Evolutionary conservation across 1,140 invertebrate genomes (phyloP).

Genomic region (Pseudomyrmex cubaensis): DNA sequence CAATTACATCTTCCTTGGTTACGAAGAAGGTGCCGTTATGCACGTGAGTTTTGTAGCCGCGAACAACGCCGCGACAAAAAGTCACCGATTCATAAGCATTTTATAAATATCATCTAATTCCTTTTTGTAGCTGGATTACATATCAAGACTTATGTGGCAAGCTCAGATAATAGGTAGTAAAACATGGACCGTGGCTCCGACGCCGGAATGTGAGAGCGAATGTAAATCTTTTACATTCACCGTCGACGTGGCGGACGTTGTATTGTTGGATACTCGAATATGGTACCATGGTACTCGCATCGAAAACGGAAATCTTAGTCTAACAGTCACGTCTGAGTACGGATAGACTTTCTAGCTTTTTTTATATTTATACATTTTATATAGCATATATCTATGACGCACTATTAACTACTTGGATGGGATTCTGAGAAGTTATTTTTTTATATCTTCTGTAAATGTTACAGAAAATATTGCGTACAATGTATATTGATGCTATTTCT

Average conservation of each 20-base stretch:
- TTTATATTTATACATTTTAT: conserved; percentile 29
- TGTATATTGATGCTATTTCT: conserved; percentile 9
- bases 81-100: not conserved
- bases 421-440: conserved; percentile 31
- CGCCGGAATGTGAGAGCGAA: conserved; percentile 94
- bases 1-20: conserved; percentile 97
- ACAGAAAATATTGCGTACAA: not conserved
- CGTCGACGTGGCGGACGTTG: conserved; percentile 94
- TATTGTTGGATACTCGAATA: conserved; percentile 94
- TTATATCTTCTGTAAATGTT: conserved; percentile 29
- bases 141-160: conserved; percentile 96
- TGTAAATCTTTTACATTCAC: conserved; percentile 91
- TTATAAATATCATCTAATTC: not conserved
- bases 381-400: conserved; percentile 8
- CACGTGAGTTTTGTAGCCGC: conserved; percentile 91
- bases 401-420: conserved; percentile 38
- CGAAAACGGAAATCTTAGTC: conserved; percentile 93
- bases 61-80: not conserved
- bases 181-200: conserved; percentile 93
- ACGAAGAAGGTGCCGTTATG: conserved; percentile 96
- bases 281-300: conserved; percentile 97
- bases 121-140: conserved; percentile 93
- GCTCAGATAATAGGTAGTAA: conserved; percentile 95
- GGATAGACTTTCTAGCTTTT: conserved; percentile 78
- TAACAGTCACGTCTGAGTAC: conserved; percentile 97